Base-by-base conservation (phyloP, 2,888 invertebrate genomes). In the Macrosoma leucophasiata region DNA sequence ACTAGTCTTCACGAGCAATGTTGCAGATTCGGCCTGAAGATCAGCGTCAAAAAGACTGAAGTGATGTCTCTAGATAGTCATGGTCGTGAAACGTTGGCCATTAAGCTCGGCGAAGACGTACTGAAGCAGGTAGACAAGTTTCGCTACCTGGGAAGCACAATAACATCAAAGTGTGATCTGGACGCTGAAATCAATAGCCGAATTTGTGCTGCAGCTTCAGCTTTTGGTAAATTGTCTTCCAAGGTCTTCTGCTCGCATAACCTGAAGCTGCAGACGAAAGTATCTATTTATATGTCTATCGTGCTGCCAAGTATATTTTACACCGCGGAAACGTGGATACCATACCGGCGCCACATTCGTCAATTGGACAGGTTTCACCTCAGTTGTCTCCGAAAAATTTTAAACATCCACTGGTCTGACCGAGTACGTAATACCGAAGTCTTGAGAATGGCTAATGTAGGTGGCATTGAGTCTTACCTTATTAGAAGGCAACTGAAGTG, bases 11-110 rank as follows among this genome's bases (percentile, higher is more conserved):
- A 41, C 27, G n/a, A n/a, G n/a, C n/a, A n/a, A n/a, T n/a, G n/a
- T n/a, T n/a, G n/a, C n/a, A n/a, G n/a, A n/a, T n/a, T 45, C 10
- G 42, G 48, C 4, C 37, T 47, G 1, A 45, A 41, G 19, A 37
- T 46, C 7, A 45, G 36, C 40, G 39, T 41, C 28, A 41, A 29
- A 13, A 43, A 46, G 39, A 45, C 27, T 6, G 31, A 39, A 9
- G 35, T 39, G 14, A 38, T 43, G 39, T 33, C 33, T 8, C 8
- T 39, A 17, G 30, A 37, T 13, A 36, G 9, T 7, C 19, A 27
- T 14, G 31, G 31, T 21, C 22, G n/a, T 10, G 28, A 32, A 32
- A 19, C 19, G 17, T 23, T 22, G 14, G 12, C 36, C 25, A 36
- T 29, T 10, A 13, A 20, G 4, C 33, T 41, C 15, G 38, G 33